Evolutionary conservation across 2,113 vertebrate species (phyloP), one percentile per base, ranked within the genome.

Genomic region (Pagrus major): DNA sequence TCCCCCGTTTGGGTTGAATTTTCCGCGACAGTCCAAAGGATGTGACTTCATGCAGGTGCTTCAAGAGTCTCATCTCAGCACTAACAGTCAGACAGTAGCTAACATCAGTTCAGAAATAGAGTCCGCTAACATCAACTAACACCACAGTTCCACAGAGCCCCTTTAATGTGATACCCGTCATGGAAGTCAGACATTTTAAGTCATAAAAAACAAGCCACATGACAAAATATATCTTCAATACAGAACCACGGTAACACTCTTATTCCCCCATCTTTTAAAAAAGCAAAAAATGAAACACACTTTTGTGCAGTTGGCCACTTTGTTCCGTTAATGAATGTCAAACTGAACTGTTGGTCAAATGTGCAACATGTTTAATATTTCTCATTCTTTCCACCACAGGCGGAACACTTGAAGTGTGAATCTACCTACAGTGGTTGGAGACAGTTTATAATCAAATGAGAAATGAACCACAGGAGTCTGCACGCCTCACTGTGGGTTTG

Each of bases 391-490:
- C 59, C 63, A 63, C 18, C 68, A 12, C 29, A 27, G 64, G 52
- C 31, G 6, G 56, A 60, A 27, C 33, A 55, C 31, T 5, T 63
- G 49, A 55, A 15, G 16, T 25, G 41, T 31, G 16, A 16, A 11
- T 54, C 20, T 33, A 23, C 5, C 35, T 64, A 1, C 18, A 3
- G 71, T 21, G 75, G 60, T 59, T 71, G 59, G 83, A 76, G 69
- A 56, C 76, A 52, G 84, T 66, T 92, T 67, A 68, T 80, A 84
- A 81, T 71, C 82, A 90, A 93, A 92, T 82, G 49, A 90, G 31
- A 58, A 44, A 35, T 52, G 27, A 79, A 82, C 76, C 55, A 56
- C 60, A 85, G 21, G 42, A 14, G 20, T 44, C 39, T 58, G 27
- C n/a, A 7, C 25, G 2, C 46, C 80, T 76, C 52, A 61, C 21